Base-by-base conservation (phyloP, 2,113 vertebrate species). In the Archocentrus centrarchus region DNA sequence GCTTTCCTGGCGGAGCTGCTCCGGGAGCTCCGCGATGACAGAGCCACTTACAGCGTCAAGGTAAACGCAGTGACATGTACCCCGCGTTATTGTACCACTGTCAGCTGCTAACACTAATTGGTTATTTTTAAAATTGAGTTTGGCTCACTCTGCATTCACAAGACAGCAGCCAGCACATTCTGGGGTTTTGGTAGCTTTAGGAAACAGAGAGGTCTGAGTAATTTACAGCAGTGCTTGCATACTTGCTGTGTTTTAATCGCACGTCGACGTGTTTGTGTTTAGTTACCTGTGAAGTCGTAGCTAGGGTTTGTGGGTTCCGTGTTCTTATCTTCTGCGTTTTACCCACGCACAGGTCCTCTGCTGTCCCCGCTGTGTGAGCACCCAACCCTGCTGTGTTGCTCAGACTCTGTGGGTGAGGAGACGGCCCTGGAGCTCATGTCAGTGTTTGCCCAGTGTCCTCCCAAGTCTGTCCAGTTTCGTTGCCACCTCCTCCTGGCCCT, bases 371-470 rank as follows among this genome's bases (percentile, higher is more conserved):
- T 97, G 14, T 82, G 95, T 80, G 97, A 97, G 86, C 94, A 96
- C 86, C 93, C 97, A 0, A 76, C 88, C 1, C 88, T 96, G 80
- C 92, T 98, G 63, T 98, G 97, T 86, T 93, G 94, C 1, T 96
- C 95, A 5, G 82, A 82, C 10, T 57, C 90, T 1, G 82, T 83
- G 1, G 97, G 96, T 0, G 97, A 96, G 84, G 96, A 95, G 55
- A 96, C 96, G 0, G 94, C 95, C 22, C 88, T 95, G 75, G 96
- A 96, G 50, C 92, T 98, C 13, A 86, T 97, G 92, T 97, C 97
- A 0, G 93, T 97, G 24, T 95, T 96, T 1, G 59, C 80, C 47
- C 94, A 95, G 30, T 94, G 95, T 30, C 89, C 95, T 1, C 86
- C 93, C 44, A 96, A 94, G n/a, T 90, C 86, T 0, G 66, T 93